phyloP scores from a whole-genome alignment of 1,140 invertebrate genomes.

The Nymphalis io region DNA sequence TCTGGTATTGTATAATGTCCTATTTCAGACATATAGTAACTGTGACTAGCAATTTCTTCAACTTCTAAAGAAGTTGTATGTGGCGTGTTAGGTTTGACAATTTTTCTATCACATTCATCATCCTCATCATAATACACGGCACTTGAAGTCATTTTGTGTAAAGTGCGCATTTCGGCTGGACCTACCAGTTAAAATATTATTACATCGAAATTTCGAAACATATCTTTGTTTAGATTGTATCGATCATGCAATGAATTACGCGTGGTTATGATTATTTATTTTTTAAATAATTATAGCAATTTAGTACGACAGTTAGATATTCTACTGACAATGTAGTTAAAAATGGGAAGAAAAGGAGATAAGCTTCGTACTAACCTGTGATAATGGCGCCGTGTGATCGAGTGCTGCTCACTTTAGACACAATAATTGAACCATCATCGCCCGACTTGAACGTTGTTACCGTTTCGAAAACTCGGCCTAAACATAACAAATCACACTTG shows the following conservation, averaged over 20 bases:
- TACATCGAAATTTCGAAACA: constrained; percentile 56
- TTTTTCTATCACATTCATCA: constrained; percentile 60
- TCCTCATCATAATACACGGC: constrained; percentile 81
- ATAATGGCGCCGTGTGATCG: constrained; percentile 83
- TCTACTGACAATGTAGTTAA: constrained; percentile 34
- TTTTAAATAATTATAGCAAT: constrained; percentile 27
- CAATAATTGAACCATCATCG: constrained; percentile 82
- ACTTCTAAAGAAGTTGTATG: constrained; percentile 79
- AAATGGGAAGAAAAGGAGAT: constrained; percentile 51
- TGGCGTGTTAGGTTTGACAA: constrained; percentile 75
- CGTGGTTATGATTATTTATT: constrained; percentile 11
- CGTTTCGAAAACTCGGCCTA: constrained; percentile 82
- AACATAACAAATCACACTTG: constrained; percentile 77
- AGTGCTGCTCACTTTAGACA: constrained; percentile 83
- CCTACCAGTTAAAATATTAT: constrained; percentile 81
- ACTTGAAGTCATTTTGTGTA: constrained; percentile 84
- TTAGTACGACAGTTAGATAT: constrained; percentile 24
- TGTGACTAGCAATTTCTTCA: constrained; percentile 84
- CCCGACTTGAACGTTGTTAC: constrained; percentile 82
- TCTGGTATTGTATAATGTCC: constrained; percentile 82
- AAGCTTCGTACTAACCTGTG: constrained; percentile 81
- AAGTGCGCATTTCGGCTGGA: constrained; percentile 84
- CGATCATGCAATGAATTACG: constrained; percentile 47
- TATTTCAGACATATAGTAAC: constrained; percentile 81
- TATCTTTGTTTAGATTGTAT: constrained; percentile 36